Evolutionary conservation across 2,888 invertebrate genomes (phyloP), one percentile per base, ranked within the genome.

Genomic region (Drosophila buzzatii): DNA sequence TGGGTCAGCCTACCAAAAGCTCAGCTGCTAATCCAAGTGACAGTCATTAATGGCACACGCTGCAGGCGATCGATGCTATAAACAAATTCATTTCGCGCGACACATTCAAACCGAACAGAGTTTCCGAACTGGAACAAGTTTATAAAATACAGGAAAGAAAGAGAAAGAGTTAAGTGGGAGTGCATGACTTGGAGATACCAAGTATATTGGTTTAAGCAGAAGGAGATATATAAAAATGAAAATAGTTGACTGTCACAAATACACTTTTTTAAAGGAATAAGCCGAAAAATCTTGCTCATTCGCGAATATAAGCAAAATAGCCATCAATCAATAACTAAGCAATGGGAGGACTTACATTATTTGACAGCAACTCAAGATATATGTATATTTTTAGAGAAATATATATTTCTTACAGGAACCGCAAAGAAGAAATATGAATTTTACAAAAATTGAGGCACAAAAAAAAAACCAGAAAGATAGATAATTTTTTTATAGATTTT

Each of bases 41-140:
- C 88, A 73, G 82, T 85, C 79, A 87, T 82, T 87, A 87, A 87
- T 87, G 82, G 73, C 88, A 87, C 82, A 83, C 79, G 85, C 82
- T 73, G 52, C 76, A 76, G 67, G 78, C 75, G 84, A 89, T 85
- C 77, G 23, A 7, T 49, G 71, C 73, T 51, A 76, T 88, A 88
- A 86, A 90, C 90, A 90, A 86, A 86, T 86, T 81, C 82, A 90
- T 90, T 85, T 57, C 70, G 59, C 27, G 18, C 68, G 51, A 71
- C 62, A 70, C 81, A 72, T 78, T 76, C 62, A 81, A 72, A 75
- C 59, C 58, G 63, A 63, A 68, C 61, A 70, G 44, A 44, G 64
- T 58, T 65, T 56, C 23, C 33, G 10, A 66, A 18, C 71, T 44
- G 66, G 16, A 74, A 81, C 78, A 75, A 79, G 84, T 81, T 84